Evolutionary conservation across 1,140 invertebrate genomes (phyloP).

Genomic region (Asobara japonica): DNA sequence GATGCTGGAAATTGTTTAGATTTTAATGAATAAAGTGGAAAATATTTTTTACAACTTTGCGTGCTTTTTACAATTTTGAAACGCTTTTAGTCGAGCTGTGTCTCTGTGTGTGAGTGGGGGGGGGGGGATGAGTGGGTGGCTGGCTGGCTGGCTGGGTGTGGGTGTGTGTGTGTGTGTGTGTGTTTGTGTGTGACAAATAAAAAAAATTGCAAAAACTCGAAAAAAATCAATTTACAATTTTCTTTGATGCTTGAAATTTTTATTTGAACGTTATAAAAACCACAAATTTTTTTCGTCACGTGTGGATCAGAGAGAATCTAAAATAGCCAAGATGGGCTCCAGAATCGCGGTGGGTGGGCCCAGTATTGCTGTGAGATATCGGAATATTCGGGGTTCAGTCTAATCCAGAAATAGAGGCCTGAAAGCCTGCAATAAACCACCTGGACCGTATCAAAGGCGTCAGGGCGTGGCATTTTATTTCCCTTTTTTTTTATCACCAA

Average conservation of each 20-base stretch:
- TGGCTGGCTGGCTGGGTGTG: no score
- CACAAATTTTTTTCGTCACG: background rate
- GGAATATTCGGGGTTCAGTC: background rate
- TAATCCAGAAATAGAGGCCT: slow-evolving; percentile 4
- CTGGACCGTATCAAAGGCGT: slow-evolving; percentile 22
- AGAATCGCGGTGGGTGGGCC: background rate
- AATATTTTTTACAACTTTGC: background rate
- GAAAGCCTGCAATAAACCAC: slow-evolving; percentile 30
- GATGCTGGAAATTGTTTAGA: background rate
- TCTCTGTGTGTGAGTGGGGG: no score
- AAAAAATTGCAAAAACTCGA: no score
- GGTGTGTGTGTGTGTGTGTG: no score
- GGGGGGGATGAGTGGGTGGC: no score
- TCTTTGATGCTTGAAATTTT: background rate
- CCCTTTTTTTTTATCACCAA: background rate
- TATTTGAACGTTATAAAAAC: background rate
- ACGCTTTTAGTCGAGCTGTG: no score
- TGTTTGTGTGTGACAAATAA: no score
- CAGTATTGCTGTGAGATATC: background rate
- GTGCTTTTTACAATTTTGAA: no score
- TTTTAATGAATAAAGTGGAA: background rate
- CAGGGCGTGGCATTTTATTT: slow-evolving; percentile 1
- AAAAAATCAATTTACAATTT: no score
- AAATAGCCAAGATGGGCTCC: background rate
- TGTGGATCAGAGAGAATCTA: background rate